Percentiles rank a stretch among this genome's conserved stretches.
phyloP scores from a whole-genome alignment of 2,888 invertebrate species.

The Ditula angustiorana region DNA sequence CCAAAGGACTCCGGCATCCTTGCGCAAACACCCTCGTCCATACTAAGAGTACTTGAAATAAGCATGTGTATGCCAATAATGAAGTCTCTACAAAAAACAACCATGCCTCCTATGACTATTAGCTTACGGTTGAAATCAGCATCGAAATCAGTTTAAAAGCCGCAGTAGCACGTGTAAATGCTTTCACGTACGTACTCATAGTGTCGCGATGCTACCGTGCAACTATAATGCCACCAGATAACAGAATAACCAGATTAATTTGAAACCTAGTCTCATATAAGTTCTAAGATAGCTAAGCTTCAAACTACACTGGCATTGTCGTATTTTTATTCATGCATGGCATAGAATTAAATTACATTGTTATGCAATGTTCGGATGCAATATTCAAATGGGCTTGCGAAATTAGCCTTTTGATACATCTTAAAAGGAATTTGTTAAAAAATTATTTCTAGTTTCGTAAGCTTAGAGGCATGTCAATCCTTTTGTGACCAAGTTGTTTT shows the following conservation, averaged over 20 bases:
- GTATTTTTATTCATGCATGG: constrained; percentile 52
- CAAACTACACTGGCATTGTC: constrained; percentile 49
- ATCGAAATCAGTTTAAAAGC: constrained; percentile 20
- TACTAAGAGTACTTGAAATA: constrained; percentile 52
- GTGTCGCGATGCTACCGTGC: constrained; percentile 61
- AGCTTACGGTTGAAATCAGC: constrained; percentile 36
- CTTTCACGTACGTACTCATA: constrained; percentile 65
- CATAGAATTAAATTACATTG: constrained; percentile 51
- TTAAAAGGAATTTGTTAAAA: constrained; percentile 29
- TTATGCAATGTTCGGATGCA: constrained; percentile 37
- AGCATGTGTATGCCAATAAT: constrained; percentile 44
- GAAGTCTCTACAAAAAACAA: constrained; percentile 4
- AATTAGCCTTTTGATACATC: constrained; percentile 11
- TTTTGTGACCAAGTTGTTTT: constrained; percentile 4
- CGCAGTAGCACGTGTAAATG: constrained; percentile 43
- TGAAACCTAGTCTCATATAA: neutral
- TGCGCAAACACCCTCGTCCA: constrained; percentile 60
- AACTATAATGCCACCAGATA: constrained; percentile 59
- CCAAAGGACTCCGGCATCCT: constrained; percentile 60
- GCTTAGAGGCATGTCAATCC: constrained; percentile 9
- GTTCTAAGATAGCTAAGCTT: constrained; percentile 42
- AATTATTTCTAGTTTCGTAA: constrained; percentile 20
- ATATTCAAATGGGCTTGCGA: constrained; percentile 34
- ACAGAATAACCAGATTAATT: constrained; percentile 54
- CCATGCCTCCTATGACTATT: constrained; percentile 23